Evolutionary conservation across 2,888 invertebrate genomes (phyloP), one percentile per base, ranked within the genome.

Genomic region (Chalcosyrphus nemorum): DNA sequence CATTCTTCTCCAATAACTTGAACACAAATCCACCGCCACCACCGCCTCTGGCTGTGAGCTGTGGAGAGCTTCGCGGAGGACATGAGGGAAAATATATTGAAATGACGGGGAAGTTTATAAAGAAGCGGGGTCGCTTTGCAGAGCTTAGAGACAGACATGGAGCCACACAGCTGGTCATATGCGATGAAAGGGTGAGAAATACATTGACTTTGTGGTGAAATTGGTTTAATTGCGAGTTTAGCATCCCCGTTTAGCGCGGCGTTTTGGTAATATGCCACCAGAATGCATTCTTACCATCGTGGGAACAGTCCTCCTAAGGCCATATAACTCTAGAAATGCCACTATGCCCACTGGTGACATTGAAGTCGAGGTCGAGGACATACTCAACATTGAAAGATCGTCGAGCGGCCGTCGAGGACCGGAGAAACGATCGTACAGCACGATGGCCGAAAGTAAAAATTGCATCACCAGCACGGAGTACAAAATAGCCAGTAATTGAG

Each of bases 111-210:
- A 94, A 94, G 92, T 88, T 95, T 47, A 93, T 94, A 61, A 93
- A 92, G 88, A 92, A 93, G 82, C 91, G 95, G 5, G 92, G 93
- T 2, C 92, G 92, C 24, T 95, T 95, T 88, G 89, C 94, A 0
- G 92, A 94, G 32, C 88, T 95, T 0, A 90, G 94, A 63, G 95
- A 95, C 90, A 91, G 93, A 5, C 92, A 93, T 87, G 95, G 95
- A 2, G 89, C 91, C 2, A 93, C 93, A 9, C 95, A 95, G 89
- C 89, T 94, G 50, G 91, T 93, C 5, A 89, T 91, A 15, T 87
- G 89, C 21, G 91, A 91, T 65, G 91, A 91, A 68, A 89, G 89
- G 81, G 89, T 88, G 86, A 65, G 71, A n/a, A 7, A 29, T 17
- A 4, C 7, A 24, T 15, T 5, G 11, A 0, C 80, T 27, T 43